These are phyloP conservation scores for Delichon dasypus DNA, from an alignment of 2,797 vertebrate genomes.

Conservation along the genomic window DNA sequence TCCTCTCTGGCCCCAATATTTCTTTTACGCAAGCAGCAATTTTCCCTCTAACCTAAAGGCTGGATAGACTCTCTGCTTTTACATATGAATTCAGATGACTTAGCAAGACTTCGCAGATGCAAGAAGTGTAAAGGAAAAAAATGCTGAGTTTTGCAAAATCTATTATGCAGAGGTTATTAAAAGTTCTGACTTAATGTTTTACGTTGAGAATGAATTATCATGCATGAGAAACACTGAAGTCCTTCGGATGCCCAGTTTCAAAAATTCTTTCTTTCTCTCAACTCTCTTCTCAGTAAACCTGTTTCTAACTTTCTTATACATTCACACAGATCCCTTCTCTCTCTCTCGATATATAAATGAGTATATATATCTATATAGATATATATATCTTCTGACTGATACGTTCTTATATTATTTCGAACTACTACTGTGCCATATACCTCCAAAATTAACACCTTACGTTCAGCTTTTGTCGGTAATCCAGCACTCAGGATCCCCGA, in stretches of 20 bases:
- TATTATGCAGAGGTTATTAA: background rate
- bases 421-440: background rate
- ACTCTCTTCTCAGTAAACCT: background rate
- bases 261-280: background rate
- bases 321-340: background rate
- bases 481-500: background rate
- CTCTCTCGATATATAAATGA: background rate
- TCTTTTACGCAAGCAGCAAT: background rate
- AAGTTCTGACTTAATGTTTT: background rate
- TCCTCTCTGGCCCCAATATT: background rate
- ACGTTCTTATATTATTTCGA: background rate
- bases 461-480: background rate
- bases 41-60: background rate
- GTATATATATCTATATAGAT: too few species aligned
- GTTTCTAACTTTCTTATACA: background rate
- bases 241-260: background rate
- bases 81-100: background rate
- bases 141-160: background rate
- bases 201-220: background rate
- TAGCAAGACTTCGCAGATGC: background rate
- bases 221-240: fast-evolving
- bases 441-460: background rate
- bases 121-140: background rate
- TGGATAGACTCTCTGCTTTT: background rate
- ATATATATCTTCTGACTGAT: background rate